A percentile compares a stretch with the other conserved stretches of the same genome.
Conservation (phyloP, 2,797 vertebrate species). For the Allenopithecus nigroviridis region DNA sequence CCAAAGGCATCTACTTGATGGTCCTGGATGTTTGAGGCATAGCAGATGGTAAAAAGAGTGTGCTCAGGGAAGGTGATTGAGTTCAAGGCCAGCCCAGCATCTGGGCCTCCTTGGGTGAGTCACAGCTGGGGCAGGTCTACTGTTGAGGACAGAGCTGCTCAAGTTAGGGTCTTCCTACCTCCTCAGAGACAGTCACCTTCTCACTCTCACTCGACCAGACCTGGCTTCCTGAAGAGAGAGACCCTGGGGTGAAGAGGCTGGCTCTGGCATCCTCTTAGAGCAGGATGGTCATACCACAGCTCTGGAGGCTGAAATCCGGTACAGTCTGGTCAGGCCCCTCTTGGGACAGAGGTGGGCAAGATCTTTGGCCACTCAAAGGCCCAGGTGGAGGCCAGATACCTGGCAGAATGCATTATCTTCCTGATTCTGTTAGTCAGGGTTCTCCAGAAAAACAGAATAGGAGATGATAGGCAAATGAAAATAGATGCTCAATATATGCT, state of each 20-base stretch:
- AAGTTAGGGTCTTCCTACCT: background rate
- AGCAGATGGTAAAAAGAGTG: background rate
- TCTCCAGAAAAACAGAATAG: background rate
- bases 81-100: constrained; percentile 29
- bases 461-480: background rate
- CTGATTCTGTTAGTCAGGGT: background rate
- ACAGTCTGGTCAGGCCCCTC: background rate
- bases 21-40: background rate
- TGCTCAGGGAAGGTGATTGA: background rate
- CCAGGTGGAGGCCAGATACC: background rate
- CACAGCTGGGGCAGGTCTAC: background rate
- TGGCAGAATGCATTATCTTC: background rate
- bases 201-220: background rate
- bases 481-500: background rate
- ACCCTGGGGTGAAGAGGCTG: background rate
- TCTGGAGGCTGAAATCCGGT: background rate
- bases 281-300: background rate
- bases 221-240: background rate
- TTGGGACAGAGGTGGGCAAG: background rate
- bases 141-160: background rate
- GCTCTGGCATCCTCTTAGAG: background rate
- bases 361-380: background rate
- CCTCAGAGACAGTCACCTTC: background rate
- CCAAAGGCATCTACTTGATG: background rate
- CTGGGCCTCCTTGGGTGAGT: background rate